These are phyloP conservation scores for Talpa occidentalis DNA, from an alignment of 2,113 vertebrate species.

Conservation along the genomic window DNA sequence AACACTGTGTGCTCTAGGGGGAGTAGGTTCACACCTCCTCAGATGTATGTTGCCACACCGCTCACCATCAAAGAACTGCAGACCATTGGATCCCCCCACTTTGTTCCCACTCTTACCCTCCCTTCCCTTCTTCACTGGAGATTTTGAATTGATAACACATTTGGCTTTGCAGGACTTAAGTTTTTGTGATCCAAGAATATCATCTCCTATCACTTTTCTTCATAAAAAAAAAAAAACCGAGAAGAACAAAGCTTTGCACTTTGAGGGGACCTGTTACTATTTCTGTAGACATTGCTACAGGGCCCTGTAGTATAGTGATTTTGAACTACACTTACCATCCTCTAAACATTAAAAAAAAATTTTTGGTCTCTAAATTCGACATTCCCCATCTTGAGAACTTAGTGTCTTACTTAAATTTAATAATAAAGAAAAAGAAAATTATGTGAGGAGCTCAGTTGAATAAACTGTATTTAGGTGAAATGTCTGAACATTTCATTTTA, in stretches of 20 bases:
- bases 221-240: background rate
- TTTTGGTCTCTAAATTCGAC: background rate
- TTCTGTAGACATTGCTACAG: background rate
- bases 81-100: too few relatives aligned
- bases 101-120: too few relatives aligned
- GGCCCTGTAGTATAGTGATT: rapidly evolving
- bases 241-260: background rate
- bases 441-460: background rate
- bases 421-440: background rate
- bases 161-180: background rate
- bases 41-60: too few relatives aligned
- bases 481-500: background rate
- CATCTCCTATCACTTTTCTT: background rate
- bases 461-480: background rate
- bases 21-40: too few relatives aligned
- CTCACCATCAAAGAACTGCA: too few relatives aligned
- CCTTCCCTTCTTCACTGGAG: background rate
- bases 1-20: too few relatives aligned
- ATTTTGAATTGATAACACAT: background rate
- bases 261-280: background rate
- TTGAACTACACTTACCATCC: background rate
- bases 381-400: background rate
- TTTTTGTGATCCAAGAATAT: background rate
- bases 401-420: background rate
- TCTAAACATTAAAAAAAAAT: background rate